Evolutionary conservation across 2,113 vertebrate genomes (phyloP).

Genomic region (human): DNA sequence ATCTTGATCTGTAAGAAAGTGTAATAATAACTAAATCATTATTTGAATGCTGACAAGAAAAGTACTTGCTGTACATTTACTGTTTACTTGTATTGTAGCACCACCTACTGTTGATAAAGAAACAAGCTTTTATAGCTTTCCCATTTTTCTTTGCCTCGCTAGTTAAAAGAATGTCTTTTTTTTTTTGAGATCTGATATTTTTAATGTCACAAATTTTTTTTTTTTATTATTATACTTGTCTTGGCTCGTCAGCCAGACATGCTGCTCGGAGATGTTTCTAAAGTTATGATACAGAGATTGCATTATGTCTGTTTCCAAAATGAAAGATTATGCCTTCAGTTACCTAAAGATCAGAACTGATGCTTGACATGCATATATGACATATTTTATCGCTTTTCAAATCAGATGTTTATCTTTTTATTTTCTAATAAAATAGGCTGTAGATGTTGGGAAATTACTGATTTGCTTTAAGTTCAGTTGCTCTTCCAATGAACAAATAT

Average conservation of each 20-base stretch:
- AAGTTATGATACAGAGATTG: slow-evolving; percentile 2
- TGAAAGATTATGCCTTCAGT: slow-evolving; percentile 1
- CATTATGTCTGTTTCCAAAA: not conserved
- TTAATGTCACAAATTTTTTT: too few species aligned
- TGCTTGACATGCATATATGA: not conserved
- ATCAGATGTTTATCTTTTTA: not conserved
- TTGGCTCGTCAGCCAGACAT: not conserved
- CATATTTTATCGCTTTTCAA: not conserved
- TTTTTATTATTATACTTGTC: too few species aligned
- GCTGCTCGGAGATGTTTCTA: not conserved
- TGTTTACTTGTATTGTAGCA: slow-evolving; percentile 75
- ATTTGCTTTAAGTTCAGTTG: slow-evolving; percentile 23
- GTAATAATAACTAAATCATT: not conserved
- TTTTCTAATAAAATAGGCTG: not conserved
- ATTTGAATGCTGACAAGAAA: not conserved
- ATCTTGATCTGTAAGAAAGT: not conserved
- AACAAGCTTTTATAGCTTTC: not conserved
- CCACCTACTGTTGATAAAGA: slow-evolving; percentile 80
- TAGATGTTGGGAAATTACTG: slow-evolving; percentile 8
- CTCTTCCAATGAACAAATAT: not conserved
- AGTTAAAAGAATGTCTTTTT: not conserved
- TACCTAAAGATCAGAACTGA: not conserved
- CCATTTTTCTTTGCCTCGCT: not conserved
- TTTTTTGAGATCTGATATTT: too few species aligned
- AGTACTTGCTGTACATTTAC: not conserved